These are phyloP conservation scores for Myotis findleyi DNA, from an alignment of 2,797 vertebrate species.

Conservation along the genomic window DNA sequence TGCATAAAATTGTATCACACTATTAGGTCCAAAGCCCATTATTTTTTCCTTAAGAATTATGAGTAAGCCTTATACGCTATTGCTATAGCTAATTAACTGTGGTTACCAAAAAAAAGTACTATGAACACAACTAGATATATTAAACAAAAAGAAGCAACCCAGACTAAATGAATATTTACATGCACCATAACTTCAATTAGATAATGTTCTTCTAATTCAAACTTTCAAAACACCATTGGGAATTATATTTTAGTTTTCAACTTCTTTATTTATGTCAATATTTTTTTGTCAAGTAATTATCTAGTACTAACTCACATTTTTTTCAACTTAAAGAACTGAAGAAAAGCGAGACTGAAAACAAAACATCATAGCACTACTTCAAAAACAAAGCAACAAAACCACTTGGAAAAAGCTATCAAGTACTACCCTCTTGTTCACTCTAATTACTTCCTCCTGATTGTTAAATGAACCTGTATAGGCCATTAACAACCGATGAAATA, in stretches of 20 bases:
- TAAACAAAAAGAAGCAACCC: constrained; percentile 26
- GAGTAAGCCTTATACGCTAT: not conserved
- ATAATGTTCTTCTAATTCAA: constrained; percentile 40
- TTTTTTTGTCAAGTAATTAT: constrained; percentile 8
- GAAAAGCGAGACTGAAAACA: constrained; percentile 40
- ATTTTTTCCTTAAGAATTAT: constrained; percentile 22
- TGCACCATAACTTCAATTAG: constrained; percentile 28
- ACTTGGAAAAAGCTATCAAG: not conserved
- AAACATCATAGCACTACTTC: constrained; percentile 12
- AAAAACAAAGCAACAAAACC: constrained; percentile 46
- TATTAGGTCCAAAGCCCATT: not conserved
- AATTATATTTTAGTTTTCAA: constrained; percentile 51
- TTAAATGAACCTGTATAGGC: not conserved
- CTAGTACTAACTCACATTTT: constrained; percentile 8
- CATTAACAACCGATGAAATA: too few relatives aligned
- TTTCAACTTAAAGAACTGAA: constrained; percentile 20
- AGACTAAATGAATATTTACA: constrained; percentile 53
- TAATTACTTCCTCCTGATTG: constrained; percentile 27
- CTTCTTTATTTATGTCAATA: not conserved
- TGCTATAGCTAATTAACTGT: constrained; percentile 20
- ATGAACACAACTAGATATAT: constrained; percentile 29
- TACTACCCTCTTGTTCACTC: not conserved
- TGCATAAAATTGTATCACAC: not conserved
- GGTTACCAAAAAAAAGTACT: constrained; percentile 15
- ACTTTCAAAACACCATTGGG: constrained; percentile 40